Percentiles rank a stretch among this genome's conserved stretches.
Conservation (phyloP, 2,888 invertebrate genomes). For the Keiferia lycopersicella region DNA sequence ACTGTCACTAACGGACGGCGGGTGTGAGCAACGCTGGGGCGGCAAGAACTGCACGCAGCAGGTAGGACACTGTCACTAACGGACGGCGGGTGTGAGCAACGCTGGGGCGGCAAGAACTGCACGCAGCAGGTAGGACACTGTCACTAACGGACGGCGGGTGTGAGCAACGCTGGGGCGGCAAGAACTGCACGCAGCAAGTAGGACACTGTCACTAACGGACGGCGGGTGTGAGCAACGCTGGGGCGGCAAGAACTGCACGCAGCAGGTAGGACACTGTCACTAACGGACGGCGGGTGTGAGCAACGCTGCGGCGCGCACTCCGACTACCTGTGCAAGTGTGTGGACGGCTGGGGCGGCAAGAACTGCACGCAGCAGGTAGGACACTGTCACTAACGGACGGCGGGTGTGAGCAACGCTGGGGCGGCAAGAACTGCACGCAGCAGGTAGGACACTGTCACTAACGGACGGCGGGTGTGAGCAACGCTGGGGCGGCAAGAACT, state of each 20-base stretch:
- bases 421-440: no score
- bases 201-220: not conserved
- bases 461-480: slow-evolving; percentile 87
- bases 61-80: slow-evolving; percentile 60
- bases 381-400: slow-evolving; percentile 85
- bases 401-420: slow-evolving; percentile 85
- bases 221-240: no score
- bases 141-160: no score
- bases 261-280: not conserved
- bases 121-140: slow-evolving; percentile 79
- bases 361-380: no score
- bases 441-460: slow-evolving; percentile 68
- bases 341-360: no score
- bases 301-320: no score
- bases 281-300: not conserved
- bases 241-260: no score
- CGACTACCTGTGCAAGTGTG: no score
- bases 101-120: slow-evolving; percentile 89
- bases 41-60: no score
- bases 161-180: no score
- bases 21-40: no score
- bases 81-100: slow-evolving; percentile 82
- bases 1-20: slow-evolving; percentile 53
- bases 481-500: slow-evolving; percentile 88
- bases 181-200: slow-evolving; percentile 85